Base-by-base conservation (phyloP, 2,797 vertebrate genomes). In the Octomys mimax region DNA sequence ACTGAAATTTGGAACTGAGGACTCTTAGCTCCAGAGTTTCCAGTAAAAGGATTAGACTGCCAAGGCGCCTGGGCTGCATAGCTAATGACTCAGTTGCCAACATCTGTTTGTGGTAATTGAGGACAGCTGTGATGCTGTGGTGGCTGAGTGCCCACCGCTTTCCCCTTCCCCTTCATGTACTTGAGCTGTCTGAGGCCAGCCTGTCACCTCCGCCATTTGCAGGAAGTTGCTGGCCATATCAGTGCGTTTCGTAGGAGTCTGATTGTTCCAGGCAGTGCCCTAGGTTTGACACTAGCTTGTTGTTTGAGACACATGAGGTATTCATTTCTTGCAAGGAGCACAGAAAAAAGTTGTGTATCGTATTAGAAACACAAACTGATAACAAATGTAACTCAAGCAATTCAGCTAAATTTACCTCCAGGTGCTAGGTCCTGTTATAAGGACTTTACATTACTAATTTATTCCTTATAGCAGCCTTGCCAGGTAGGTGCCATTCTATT, bases 21-120 rank as follows among this genome's bases (percentile, higher is more conserved):
- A 70, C 36, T 85, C 71, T 73, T 59, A 14, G 92, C 87, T 92
- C 81, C 11, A 26, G 95, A 94, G 86, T 95, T 97, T 96, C 57
- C 52, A 66, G 77, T 75, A 93, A 96, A 75, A 91, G 77, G 64
- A 82, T 95, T 78, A 62, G 91, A 92, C 85, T 80, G 91, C 91
- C 92, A 96, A 92, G 59, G 92, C 95, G 97, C 95, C 92, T 95
- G 95, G 92, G 80, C 90, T 96, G 97, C 95, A 94, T 96, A 96
- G 88, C 91, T 97, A 96, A 96, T 95, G 87, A 93, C 79, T 0
- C 21, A 91, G 89, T 93, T 96, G 96, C 95, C 96, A 95, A 95
- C 97, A 96, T 95, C 97, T 97, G 97, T 96, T 96, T 93, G 96
- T 78, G 73, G 96, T 96, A 96, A 97, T 96, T 96, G 96, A 96